Conservation (phyloP, 2,113 vertebrate genomes). For the Halcyon malimbica region DNA sequence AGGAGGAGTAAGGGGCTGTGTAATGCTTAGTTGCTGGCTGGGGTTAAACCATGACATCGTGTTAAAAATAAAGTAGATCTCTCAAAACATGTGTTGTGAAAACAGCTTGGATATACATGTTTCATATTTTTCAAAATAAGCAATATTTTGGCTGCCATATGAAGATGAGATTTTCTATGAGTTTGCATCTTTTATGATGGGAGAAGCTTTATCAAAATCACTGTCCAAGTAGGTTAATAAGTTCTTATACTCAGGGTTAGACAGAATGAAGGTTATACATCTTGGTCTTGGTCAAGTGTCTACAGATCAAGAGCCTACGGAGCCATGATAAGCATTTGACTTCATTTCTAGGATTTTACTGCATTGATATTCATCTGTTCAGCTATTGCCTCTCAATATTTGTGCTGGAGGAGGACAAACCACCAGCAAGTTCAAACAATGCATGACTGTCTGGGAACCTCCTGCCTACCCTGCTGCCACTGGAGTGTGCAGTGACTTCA, state of each 20-base stretch:
- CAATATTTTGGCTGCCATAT: neutral
- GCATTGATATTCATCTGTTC: neutral
- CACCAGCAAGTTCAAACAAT: neutral
- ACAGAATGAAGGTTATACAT: neutral
- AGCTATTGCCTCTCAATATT: constrained; percentile 8
- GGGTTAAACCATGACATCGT: neutral
- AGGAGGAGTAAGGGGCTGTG: too few relatives aligned
- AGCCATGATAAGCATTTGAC: neutral
- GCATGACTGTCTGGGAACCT: constrained; percentile 6
- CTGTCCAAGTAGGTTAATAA: neutral
- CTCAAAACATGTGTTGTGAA: neutral
- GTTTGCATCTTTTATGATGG: neutral
- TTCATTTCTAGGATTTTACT: constrained; percentile 23
- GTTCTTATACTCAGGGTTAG: neutral
- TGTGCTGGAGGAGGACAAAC: neutral
- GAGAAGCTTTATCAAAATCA: neutral
- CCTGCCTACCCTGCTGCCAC: neutral
- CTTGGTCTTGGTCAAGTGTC: neutral
- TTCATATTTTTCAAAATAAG: neutral
- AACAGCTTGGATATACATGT: neutral
- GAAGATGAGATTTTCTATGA: neutral
- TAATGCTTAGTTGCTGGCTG: neutral
- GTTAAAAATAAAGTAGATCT: neutral
- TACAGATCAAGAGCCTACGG: neutral
- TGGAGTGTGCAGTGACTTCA: neutral